Percentiles rank a stretch among this genome's conserved stretches.
phyloP scores from a whole-genome alignment of 2,797 vertebrate genomes.

The Halcyon chelicuti region DNA sequence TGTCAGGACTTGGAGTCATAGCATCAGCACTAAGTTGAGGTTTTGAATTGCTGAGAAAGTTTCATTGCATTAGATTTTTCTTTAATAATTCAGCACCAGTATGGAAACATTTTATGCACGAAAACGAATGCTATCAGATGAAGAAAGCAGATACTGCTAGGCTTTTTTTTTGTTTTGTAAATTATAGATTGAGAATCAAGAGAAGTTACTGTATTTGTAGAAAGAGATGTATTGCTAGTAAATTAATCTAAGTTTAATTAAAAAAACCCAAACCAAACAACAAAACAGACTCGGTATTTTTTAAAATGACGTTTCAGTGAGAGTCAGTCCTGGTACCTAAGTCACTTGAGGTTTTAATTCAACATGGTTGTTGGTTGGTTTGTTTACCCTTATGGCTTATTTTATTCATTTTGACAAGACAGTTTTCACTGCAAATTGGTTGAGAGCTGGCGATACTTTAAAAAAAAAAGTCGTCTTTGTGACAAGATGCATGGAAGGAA shows the following conservation, averaged over 20 bases:
- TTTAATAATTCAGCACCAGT: background rate
- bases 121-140: background rate
- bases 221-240: background rate
- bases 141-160: background rate
- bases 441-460: background rate
- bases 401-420: constrained; percentile 29
- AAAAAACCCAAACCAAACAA: background rate
- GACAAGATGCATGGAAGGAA: background rate
- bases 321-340: background rate
- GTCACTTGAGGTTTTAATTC: constrained; percentile 11
- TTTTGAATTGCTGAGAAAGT: background rate
- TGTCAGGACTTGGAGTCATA: constrained; percentile 7
- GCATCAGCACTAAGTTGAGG: background rate
- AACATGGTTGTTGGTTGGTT: background rate
- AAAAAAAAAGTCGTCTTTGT: background rate
- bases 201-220: background rate
- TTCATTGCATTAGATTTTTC: background rate
- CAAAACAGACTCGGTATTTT: background rate
- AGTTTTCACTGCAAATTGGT: constrained; percentile 10
- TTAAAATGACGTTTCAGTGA: background rate
- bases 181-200: background rate
- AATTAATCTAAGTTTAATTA: background rate
- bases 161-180: background rate
- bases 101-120: background rate
- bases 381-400: background rate